Base-by-base conservation (phyloP, 2,888 invertebrate genomes). In the Biston stratarius region DNA sequence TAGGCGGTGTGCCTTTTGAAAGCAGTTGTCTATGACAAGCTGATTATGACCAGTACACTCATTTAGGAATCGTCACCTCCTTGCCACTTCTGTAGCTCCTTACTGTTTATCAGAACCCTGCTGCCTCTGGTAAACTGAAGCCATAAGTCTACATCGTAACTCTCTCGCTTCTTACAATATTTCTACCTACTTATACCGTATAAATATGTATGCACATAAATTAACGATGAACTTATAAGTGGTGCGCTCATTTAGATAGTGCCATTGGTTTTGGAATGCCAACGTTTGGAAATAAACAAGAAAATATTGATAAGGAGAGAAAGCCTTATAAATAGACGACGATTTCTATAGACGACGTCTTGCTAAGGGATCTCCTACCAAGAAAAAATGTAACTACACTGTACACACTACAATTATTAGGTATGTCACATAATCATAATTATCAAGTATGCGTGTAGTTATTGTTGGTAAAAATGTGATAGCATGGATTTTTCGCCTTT, bases 131-230 rank as follows among this genome's bases (percentile, higher is more conserved):
- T 85, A 92, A 92, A 93, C 92, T 89, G 89, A 88, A 88, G 86
- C 91, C 88, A 91, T 94, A 92, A 91, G 92, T 93, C 90, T 92
- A 90, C 88, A 89, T 89, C 90, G 92, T 92, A 93, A 91, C 89
- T 91, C 89, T 88, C 87, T 81, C 80, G 84, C 88, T 89, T 83
- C 89, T 88, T 85, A 90, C 89, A 86, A 88, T 90, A 90, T 89
- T 86, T 85, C 82, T 86, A 85, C 81, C 82, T 85, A 82, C 79
- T 77, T 82, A 79, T 77, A 73, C 74, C 76, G 77, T 81, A 82
- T 84, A 87, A 84, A 84, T 85, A 85, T 79, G 74, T 85, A 87
- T 86, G 83, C 82, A 85, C 83, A 85, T 84, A 84, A 79, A 87
- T 86, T 83, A 83, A 80, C 77, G 77, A 81, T 80, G 73, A 82